Percentiles rank a stretch among this genome's conserved stretches.
phyloP scores from a whole-genome alignment of 2,113 vertebrate species.

The Periophthalmus modestus region DNA sequence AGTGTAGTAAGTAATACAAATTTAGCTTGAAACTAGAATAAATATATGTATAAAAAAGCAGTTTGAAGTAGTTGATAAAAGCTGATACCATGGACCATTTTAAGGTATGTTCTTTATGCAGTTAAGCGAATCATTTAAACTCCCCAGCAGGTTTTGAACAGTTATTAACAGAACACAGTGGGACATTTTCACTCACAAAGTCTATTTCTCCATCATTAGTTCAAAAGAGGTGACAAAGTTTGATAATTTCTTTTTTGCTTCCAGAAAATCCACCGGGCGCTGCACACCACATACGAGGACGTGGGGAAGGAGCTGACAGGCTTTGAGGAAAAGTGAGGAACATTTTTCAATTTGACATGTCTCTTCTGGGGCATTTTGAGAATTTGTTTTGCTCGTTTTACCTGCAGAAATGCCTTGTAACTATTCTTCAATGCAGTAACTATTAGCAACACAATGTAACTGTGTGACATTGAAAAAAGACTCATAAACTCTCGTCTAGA shows the following conservation, averaged over 20 bases:
- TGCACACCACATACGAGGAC: conserved; percentile 81
- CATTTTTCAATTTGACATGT: background rate
- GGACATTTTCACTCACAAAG: conserved; percentile 33
- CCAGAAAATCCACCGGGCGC: conserved; percentile 91
- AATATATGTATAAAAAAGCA: too few species aligned
- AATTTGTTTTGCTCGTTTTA: background rate
- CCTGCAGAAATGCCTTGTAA: background rate
- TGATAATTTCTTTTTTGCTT: conserved; percentile 7
- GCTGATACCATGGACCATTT: background rate
- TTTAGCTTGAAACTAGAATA: too few species aligned
- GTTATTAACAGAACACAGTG: conserved; percentile 17
- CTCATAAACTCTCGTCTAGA: background rate
- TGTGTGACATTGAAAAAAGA: conserved; percentile 4
- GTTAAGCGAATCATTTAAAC: conserved; percentile 36
- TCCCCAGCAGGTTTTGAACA: conserved; percentile 9
- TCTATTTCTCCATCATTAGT: conserved; percentile 21
- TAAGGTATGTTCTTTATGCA: background rate
- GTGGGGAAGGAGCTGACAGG: conserved; percentile 64
- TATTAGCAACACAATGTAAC: background rate
- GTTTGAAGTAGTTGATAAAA: too few species aligned
- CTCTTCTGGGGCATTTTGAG: background rate
- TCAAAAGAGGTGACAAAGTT: conserved; percentile 18
- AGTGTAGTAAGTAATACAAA: too few species aligned
- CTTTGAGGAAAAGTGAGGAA: conserved; percentile 63
- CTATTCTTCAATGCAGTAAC: background rate